Percentiles rank a stretch among this genome's conserved stretches.
phyloP scores from a whole-genome alignment of 2,888 invertebrate species.

The Lysandra bellargus region DNA sequence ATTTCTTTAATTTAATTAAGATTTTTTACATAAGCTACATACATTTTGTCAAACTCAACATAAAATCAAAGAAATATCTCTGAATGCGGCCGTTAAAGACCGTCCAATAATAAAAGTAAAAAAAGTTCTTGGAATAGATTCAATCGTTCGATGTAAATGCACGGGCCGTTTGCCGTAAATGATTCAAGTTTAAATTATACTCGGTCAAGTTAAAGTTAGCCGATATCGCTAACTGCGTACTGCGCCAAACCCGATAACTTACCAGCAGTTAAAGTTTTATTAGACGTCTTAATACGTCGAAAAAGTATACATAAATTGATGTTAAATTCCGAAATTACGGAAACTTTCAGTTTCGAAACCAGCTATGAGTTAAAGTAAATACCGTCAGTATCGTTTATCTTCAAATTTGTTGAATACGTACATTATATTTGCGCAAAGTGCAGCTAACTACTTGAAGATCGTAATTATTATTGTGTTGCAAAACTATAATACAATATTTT shows the following conservation, averaged over 20 bases:
- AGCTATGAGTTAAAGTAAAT: background rate
- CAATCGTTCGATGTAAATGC: background rate
- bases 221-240: constrained; percentile 6
- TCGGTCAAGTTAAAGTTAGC: constrained; percentile 8
- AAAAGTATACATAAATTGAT: background rate
- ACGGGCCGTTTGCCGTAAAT: background rate
- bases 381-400: too few relatives aligned
- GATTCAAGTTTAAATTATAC: constrained; percentile 9
- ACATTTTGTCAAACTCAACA: background rate
- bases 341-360: background rate
- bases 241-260: constrained; percentile 11
- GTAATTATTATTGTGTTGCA: too few relatives aligned
- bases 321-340: too few relatives aligned
- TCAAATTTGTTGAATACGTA: too few relatives aligned
- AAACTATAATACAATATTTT: too few relatives aligned
- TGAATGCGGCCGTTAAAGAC: background rate
- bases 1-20: background rate
- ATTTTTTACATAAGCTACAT: background rate
- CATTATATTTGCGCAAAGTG: too few relatives aligned
- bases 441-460: too few relatives aligned
- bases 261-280: background rate
- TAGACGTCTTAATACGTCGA: background rate
- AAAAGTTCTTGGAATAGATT: background rate
- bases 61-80: too few relatives aligned
- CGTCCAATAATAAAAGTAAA: background rate